Evolutionary conservation across 2,113 vertebrate species (phyloP).

Genomic region (Petromus typicus): DNA sequence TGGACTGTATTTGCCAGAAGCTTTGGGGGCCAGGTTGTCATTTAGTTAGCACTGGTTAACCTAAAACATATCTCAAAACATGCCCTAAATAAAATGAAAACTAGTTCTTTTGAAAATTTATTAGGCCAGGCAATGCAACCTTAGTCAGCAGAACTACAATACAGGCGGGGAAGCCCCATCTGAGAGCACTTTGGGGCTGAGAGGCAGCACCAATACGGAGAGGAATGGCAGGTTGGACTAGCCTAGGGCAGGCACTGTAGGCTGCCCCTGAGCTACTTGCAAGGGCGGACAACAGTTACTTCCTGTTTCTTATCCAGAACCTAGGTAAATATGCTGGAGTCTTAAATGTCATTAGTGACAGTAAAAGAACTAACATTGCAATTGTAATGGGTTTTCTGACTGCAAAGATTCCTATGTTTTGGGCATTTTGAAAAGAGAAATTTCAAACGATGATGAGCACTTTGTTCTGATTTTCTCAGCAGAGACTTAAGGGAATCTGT

Average conservation of each 20-base stretch:
- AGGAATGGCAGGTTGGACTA: background rate
- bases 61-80: constrained; percentile 79
- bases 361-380: constrained; percentile 57
- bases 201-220: background rate
- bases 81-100: constrained; percentile 78
- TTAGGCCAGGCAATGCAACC: constrained; percentile 64
- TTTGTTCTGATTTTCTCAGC: constrained; percentile 45
- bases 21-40: constrained; percentile 56
- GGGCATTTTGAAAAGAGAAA: background rate
- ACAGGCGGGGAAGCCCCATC: constrained; percentile 62
- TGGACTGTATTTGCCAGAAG: constrained; percentile 54
- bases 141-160: constrained; percentile 65
- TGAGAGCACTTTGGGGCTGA: constrained; percentile 71
- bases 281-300: background rate
- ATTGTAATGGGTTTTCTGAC: constrained; percentile 58
- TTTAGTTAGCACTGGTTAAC: constrained; percentile 73
- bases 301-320: constrained; percentile 23
- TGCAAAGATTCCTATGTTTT: constrained; percentile 32
- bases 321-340: constrained; percentile 18
- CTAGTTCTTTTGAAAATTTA: constrained; percentile 65
- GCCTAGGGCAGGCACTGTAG: background rate
- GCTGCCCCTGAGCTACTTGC: background rate
- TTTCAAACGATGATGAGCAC: background rate
- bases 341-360: constrained; percentile 28
- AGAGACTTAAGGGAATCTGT: constrained; percentile 55